Evolutionary conservation across 2,113 vertebrate genomes (phyloP), one percentile per base, ranked within the genome.

Genomic region (Arenaria interpres): DNA sequence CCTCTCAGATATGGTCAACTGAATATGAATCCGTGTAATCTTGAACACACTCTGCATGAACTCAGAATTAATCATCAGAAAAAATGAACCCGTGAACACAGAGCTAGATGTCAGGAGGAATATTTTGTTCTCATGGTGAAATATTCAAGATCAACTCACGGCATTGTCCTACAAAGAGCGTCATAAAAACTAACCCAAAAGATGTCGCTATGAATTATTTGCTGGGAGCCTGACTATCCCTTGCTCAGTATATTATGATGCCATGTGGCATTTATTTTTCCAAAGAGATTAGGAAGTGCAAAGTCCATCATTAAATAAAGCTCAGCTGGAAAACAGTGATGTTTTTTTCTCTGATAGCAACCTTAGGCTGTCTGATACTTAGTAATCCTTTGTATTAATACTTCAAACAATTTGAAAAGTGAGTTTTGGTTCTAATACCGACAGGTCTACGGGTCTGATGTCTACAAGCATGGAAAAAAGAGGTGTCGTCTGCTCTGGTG

Each of bases 1-100:
- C 97, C 96, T 93, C 92, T 97, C 95, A 94, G 96, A 95, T 97
- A 96, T 96, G 97, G 96, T 97, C 95, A 97, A 96, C 94, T 97
- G 97, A 85, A 71, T 96, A 88, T 96, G 97, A 97, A 97, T 97
- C 97, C 81, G 0, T 88, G 89, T 97, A 97, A 97, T 97, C 97
- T 97, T 89, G 91, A 96, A 76, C 95, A 97, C 89, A 96, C 95
- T 97, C 95, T 97, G 67, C 3, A 6, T 97, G 97, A 96, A 97
- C 97, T 97, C 89, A 57, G 81, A 95, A 97, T 97, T 97, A 97
- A 97, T 97, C 97, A 91, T 97, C 71, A 95, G 89, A 95, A 96
- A 96, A 97, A 97, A 97, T 83, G 94, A 96, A 83, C 89, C 50
- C 27, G 6, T 51, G 85, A 94, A 95, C 90, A 83, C 63, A 83